Conservation (phyloP, 92 coral and sea anemone genomes). For the Parazoanthus swiftii region DNA sequence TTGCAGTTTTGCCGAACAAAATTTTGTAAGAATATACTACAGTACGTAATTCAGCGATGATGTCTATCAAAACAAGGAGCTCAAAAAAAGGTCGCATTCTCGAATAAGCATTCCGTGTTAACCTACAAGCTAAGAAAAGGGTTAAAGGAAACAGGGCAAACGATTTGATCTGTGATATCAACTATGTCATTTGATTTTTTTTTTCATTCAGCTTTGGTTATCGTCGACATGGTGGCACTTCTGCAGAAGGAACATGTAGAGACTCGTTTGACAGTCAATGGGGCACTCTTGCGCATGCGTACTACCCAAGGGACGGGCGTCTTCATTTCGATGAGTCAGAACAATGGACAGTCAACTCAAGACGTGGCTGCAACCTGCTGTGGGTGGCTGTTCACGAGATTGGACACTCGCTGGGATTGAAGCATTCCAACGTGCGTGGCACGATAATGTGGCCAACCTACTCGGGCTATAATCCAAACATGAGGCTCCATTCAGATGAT, state of each 20-base stretch:
- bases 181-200: no score
- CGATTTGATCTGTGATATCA: no score
- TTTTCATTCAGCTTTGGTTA: constrained; percentile 16
- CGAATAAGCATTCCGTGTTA: no score
- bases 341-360: constrained; percentile 12
- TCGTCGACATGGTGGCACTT: constrained; percentile 17
- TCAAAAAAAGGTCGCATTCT: no score
- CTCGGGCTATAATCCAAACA: constrained; percentile 13
- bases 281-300: constrained; percentile 40
- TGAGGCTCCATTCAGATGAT: constrained; percentile 27
- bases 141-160: no score
- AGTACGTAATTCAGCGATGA: no score
- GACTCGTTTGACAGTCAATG: constrained; percentile 23
- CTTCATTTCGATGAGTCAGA: constrained; percentile 38
- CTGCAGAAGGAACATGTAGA: constrained; percentile 5
- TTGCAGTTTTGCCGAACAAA: no score
- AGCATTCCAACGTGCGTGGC: constrained; percentile 30
- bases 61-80: no score
- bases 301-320: constrained; percentile 24
- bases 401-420: constrained; percentile 22
- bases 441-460: constrained; percentile 34
- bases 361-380: constrained; percentile 10
- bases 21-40: no score
- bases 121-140: no score
- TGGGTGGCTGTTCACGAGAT: constrained; percentile 37